phyloP scores from a whole-genome alignment of 2,888 invertebrate species.

The Eubasilissa splendida region DNA sequence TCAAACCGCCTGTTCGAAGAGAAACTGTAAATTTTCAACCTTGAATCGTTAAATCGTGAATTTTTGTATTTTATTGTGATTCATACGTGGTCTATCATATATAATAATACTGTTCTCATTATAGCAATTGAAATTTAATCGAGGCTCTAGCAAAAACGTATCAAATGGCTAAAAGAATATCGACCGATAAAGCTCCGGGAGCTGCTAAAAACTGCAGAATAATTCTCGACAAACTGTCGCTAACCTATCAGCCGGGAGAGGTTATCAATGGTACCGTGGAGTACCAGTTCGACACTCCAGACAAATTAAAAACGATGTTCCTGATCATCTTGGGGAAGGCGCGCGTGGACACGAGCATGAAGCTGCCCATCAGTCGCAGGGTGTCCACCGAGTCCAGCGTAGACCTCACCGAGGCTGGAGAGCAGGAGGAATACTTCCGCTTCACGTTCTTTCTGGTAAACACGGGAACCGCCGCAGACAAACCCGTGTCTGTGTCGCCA shows the following conservation, averaged over 20 bases:
- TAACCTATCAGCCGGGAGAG: slow-evolving; percentile 21
- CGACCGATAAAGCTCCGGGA: too few relatives aligned
- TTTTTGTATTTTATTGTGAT: too few relatives aligned
- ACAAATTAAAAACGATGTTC: slow-evolving; percentile 4
- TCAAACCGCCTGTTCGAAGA: too few relatives aligned
- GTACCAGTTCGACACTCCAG: slow-evolving; percentile 2
- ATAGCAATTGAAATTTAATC: too few relatives aligned
- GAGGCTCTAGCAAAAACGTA: too few relatives aligned
- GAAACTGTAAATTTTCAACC: too few relatives aligned
- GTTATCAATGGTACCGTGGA: neutral
- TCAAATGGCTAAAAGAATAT: too few relatives aligned
- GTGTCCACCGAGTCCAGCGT: neutral
- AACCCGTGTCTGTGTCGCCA: neutral
- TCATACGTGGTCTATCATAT: too few relatives aligned
- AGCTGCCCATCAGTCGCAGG: neutral
- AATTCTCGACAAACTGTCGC: slow-evolving; percentile 22
- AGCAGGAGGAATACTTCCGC: neutral
- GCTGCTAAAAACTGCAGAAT: neutral
- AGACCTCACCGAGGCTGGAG: neutral
- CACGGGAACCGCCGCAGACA: neutral
- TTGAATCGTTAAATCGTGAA: too few relatives aligned
- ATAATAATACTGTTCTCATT: too few relatives aligned
- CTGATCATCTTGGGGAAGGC: slow-evolving; percentile 9
- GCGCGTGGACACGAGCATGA: neutral
- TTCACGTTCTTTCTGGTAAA: neutral